Evolutionary conservation across 2,113 vertebrate genomes (phyloP), one percentile per base, ranked within the genome.

Genomic region (Progne subis): DNA sequence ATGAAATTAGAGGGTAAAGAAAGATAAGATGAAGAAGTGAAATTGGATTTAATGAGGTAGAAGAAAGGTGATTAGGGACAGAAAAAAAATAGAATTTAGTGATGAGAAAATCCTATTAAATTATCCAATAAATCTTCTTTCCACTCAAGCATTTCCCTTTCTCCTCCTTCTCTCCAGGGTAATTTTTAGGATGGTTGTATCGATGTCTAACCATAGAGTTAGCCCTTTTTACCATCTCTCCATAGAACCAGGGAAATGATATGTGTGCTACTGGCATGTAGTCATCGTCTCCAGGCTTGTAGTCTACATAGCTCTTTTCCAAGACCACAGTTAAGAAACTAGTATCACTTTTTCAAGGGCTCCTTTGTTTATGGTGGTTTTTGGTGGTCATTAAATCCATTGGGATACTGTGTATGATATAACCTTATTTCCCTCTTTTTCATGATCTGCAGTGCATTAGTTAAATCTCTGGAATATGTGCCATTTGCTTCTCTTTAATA

Each of bases 21-120:
- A 94, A 77, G 90, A 82, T 93, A 77, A 55, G 76, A 90, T 86
- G 90, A 90, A 86, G 90, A 90, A 86, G 53, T 92, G 69, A 96
- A 96, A 94, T 93, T 94, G 92, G 86, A 92, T 95, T 95, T 96
- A 96, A 97, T 97, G 95, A 96, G 90, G 88, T 96, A 96, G 93
- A 95, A 94, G 88, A 95, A 96, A 96, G 93, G 95, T 96, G 95
- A 96, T 97, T 96, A 96, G 90, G n/a, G 49, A 78, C 64, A 92
- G 88, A 95, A 93, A 84, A 96, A 96, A 96, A 96, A 88, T 84
- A 96, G 86, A 94, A 95, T 96, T 96, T 96, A 96, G 90, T 90
- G 86, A 96, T 88, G 92, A 93, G 86, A 97, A 97, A 95, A 96
- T 96, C 72, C 63, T 96, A 44, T 90, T 97, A 97, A 96, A 93